These are phyloP conservation scores for Gymnocypris eckloni DNA, from an alignment of 2,797 vertebrate species.

Conservation along the genomic window DNA sequence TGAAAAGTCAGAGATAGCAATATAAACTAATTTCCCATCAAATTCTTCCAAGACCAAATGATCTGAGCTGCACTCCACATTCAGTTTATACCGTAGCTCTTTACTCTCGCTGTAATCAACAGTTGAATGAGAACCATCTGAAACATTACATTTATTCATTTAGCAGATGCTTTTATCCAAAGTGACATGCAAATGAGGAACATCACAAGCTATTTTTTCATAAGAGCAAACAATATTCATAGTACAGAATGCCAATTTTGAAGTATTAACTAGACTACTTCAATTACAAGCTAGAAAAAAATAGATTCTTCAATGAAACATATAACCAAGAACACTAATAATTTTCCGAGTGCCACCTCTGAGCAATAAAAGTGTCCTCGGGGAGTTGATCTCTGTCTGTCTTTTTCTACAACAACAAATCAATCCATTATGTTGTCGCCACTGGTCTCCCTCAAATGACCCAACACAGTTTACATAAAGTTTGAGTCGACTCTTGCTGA, in stretches of 20 bases:
- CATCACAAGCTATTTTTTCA: slow-evolving; percentile 8
- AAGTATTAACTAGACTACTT: neutral
- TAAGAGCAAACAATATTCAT: neutral
- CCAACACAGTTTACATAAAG: slow-evolving; percentile 39
- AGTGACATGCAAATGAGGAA: slow-evolving; percentile 12
- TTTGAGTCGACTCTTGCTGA: slow-evolving; percentile 49
- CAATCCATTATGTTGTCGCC: neutral
- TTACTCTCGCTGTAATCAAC: neutral
- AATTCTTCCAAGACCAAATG: neutral
- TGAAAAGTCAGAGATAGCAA: neutral
- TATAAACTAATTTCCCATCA: neutral
- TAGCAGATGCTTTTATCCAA: slow-evolving; percentile 19
- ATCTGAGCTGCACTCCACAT: neutral
- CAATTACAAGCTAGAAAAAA: neutral
- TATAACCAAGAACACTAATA: neutral
- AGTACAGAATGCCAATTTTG: neutral
- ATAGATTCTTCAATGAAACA: neutral
- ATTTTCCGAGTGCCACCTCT: neutral
- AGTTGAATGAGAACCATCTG: neutral
- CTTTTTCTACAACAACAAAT: slow-evolving; percentile 19
- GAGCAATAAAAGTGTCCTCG: neutral
- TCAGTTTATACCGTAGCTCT: neutral
- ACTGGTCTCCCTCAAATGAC: slow-evolving; percentile 31
- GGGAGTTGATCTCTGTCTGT: slow-evolving; percentile 14
- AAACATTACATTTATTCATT: neutral